Conservation (phyloP, 2,888 invertebrate species). For the Lepidochrysops patricia region DNA sequence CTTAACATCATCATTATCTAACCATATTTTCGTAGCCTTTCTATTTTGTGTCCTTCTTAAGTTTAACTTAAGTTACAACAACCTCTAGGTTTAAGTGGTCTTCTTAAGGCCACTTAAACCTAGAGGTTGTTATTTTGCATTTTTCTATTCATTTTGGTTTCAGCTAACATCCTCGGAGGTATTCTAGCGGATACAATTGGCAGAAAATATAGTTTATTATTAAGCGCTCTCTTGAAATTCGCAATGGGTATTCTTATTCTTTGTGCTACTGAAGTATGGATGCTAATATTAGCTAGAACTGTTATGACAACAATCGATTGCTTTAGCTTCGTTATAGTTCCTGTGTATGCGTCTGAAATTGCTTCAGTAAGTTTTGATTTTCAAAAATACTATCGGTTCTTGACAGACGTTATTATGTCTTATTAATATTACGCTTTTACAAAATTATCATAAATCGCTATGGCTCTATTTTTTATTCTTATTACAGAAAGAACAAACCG, state of each 20-base stretch:
- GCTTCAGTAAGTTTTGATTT: neutral
- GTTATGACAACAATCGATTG: neutral
- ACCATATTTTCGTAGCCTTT: no score
- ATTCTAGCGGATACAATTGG: neutral
- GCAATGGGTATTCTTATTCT: neutral
- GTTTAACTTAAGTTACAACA: no score
- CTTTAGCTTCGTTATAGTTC: neutral
- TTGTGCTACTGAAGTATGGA: slow-evolving; percentile 5
- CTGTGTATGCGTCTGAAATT: slow-evolving; percentile 10
- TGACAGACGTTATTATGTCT: no score
- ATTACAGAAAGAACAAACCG: slow-evolving; percentile 10
- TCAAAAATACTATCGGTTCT: no score
- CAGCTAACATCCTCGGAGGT: slow-evolving; percentile 8
- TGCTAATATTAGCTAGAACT: neutral
- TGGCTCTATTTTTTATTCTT: neutral
- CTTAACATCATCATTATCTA: neutral
- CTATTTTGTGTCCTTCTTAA: neutral
- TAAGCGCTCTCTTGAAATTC: neutral
- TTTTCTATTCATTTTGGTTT: neutral
- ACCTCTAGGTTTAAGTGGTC: no score
- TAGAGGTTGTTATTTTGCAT: no score
- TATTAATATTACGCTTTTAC: no score
- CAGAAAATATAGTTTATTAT: neutral
- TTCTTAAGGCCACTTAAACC: no score
- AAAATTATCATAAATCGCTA: no score